Conservation (phyloP, 2,797 vertebrate species). For the Nyctalus aviator region DNA sequence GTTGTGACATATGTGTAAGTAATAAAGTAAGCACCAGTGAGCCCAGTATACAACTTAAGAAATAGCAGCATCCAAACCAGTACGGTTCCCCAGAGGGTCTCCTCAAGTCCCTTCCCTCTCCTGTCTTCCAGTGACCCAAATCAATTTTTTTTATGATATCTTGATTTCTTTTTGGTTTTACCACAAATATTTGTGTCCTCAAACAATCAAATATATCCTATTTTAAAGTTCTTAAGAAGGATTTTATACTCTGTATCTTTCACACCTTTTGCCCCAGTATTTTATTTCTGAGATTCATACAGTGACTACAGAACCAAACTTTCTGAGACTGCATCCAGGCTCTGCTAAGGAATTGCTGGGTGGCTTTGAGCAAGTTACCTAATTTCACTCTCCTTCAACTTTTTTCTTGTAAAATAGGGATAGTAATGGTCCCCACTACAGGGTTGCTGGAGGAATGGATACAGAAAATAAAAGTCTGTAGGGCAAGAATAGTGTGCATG, state of each 20-base stretch:
- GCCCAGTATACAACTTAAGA: background rate
- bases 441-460: background rate
- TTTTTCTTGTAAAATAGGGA: background rate
- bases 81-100: background rate
- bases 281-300: conserved; percentile 11
- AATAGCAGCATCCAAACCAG: background rate
- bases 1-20: background rate
- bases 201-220: background rate
- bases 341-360: background rate
- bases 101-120: background rate
- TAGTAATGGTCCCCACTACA: background rate
- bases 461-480: background rate
- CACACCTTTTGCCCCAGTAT: background rate
- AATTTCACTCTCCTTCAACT: background rate
- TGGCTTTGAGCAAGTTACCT: background rate
- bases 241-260: background rate
- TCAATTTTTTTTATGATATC: background rate
- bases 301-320: background rate
- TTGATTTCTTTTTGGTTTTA: conserved; percentile 27
- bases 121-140: background rate
- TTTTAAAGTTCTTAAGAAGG: background rate
- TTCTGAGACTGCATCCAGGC: background rate
- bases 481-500: no score
- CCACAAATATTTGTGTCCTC: background rate
- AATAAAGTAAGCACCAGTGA: conserved; percentile 3